phyloP scores from a whole-genome alignment of 2,888 invertebrate genomes.

The Dryobota labecula region DNA sequence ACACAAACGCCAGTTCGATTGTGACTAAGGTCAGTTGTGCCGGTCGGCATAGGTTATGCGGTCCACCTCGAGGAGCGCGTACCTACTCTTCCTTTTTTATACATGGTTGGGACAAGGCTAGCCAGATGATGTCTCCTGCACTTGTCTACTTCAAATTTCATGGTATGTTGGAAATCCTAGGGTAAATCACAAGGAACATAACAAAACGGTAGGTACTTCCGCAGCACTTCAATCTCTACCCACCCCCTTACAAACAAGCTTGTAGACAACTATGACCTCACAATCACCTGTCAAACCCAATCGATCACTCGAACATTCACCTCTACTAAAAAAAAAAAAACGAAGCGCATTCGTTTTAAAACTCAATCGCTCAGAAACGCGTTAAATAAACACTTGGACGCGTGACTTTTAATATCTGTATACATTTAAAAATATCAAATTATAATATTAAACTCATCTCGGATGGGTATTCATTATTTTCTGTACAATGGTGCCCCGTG shows the following conservation, averaged over 20 bases:
- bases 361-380: slow-evolving; percentile 83
- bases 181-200: neutral
- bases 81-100: no score
- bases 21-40: no score
- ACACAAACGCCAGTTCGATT: no score
- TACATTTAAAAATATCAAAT: slow-evolving; percentile 90
- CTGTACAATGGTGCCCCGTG: slow-evolving; percentile 84
- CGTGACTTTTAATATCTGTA: slow-evolving; percentile 90
- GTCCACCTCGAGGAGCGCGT: no score
- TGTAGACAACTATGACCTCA: slow-evolving; percentile 40
- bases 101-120: neutral
- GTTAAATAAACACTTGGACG: slow-evolving; percentile 88
- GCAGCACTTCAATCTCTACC: neutral
- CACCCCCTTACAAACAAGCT: slow-evolving; percentile 25
- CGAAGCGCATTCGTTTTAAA: slow-evolving; percentile 65
- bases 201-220: neutral
- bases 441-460: slow-evolving; percentile 89
- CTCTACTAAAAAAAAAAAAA: slow-evolving; percentile 65
- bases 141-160: neutral
- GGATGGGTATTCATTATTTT: slow-evolving; percentile 86
- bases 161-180: neutral
- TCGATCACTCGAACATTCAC: slow-evolving; percentile 65
- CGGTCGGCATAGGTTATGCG: no score
- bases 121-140: neutral
- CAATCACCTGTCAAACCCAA: slow-evolving; percentile 58